Evolutionary conservation across 2,797 vertebrate genomes (phyloP).

Genomic region (Vipera latastei): DNA sequence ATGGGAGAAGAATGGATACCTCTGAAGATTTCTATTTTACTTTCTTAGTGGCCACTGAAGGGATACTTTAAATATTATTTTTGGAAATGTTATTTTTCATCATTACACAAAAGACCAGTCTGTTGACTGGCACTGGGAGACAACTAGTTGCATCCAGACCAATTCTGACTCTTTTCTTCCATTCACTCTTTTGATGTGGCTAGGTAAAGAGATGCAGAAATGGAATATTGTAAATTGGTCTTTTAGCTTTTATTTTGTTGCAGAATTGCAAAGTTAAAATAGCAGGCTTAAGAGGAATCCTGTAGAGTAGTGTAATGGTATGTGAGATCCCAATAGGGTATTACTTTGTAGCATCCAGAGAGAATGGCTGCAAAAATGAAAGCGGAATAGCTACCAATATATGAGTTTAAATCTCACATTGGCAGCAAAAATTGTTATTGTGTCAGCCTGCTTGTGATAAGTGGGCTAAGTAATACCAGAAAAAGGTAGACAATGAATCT

Average conservation of each 20-base stretch:
- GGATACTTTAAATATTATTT: slow-evolving; percentile 59
- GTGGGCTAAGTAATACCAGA: neutral
- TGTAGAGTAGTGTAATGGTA: slow-evolving; percentile 2
- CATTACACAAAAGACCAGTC: slow-evolving; percentile 52
- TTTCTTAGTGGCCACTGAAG: slow-evolving; percentile 52
- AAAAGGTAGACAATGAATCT: neutral
- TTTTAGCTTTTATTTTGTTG: slow-evolving; percentile 37
- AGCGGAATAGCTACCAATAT: slow-evolving; percentile 1
- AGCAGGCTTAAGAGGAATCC: slow-evolving; percentile 30
- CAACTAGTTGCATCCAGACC: slow-evolving; percentile 23
- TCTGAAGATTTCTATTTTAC: slow-evolving; percentile 42
- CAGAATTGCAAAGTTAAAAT: slow-evolving; percentile 42
- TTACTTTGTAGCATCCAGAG: slow-evolving; percentile 12
- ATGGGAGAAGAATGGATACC: slow-evolving; percentile 25
- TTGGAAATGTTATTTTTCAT: slow-evolving; percentile 55
- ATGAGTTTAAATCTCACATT: neutral
- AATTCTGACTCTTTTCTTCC: slow-evolving; percentile 43
- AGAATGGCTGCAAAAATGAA: neutral
- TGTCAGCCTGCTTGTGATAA: neutral
- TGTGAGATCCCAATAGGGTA: neutral
- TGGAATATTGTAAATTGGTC: slow-evolving; percentile 25
- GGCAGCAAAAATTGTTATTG: neutral
- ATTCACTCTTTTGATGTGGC: slow-evolving; percentile 11
- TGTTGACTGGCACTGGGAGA: slow-evolving; percentile 51
- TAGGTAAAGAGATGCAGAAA: slow-evolving; percentile 30